Base-by-base conservation (phyloP, 2,113 vertebrate species). In the Eonycteris spelaea region DNA sequence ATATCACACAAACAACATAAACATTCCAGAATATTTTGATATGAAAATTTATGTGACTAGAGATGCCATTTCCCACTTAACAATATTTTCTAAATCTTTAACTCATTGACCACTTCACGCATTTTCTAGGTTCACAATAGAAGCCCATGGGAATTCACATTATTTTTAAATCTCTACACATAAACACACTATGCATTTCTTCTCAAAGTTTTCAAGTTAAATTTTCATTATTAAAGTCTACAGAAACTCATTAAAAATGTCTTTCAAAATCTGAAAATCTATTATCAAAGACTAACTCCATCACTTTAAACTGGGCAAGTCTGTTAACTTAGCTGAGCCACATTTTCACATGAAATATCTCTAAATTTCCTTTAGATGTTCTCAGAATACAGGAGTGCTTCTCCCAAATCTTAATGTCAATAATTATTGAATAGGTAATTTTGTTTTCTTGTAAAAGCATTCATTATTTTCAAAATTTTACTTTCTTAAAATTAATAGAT, bases 211-310 rank as follows among this genome's bases (percentile, higher is more conserved):
- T 93, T 92, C 63, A 77, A 95, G 30, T 48, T 79, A 77, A 80
- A 83, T 82, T 77, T 94, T 84, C 86, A 78, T 68, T 57, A 88
- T 18, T 93, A 75, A 89, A 87, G 71, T 65, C 28, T 65, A 88
- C 0, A 92, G 12, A 95, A 92, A 80, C 22, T 95, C 83, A 89
- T 35, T 86, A 43, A 59, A 91, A 68, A 73, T 57, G 33, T 77
- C 84, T 80, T 51, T 68, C 5, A 83, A 59, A 68, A 89, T 55
- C 68, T 78, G 59, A 28, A 86, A 74, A 57, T 51, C 74, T 51
- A 61, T 1, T 33, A 35, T 51, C 7, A 28, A 79, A 90, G 21
- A 80, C 33, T 10, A 94, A 30, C 61, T 90, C 43, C 10, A 33
- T 18, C n/a, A 68, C 43, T 6, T 26, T n/a, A 92, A 6, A 86